phyloP scores from a whole-genome alignment of 2,113 vertebrate genomes.

The Odocoileus hemionus region DNA sequence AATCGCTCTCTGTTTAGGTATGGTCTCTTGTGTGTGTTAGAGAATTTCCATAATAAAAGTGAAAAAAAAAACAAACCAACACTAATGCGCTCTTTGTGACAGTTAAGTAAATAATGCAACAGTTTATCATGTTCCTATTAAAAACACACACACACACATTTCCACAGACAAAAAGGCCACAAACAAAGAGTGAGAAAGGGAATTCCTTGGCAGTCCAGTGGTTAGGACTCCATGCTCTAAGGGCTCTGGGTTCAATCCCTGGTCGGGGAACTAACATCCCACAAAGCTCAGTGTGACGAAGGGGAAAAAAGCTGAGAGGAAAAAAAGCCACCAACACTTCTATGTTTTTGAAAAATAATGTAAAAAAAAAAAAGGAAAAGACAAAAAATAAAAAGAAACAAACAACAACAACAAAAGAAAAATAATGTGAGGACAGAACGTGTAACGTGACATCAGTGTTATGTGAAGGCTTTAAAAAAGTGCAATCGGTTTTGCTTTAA shows the following conservation, averaged over 20 bases:
- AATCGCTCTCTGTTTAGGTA: not conserved
- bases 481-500: not conserved
- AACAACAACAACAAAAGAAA: not conserved
- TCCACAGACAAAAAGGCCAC: not conserved
- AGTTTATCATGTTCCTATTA: not conserved
- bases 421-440: not conserved
- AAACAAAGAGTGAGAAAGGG: not conserved
- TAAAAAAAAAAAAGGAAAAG: not conserved
- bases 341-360: not conserved
- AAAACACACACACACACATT: not conserved
- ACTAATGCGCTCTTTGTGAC: not conserved
- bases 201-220: not conserved
- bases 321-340: not conserved
- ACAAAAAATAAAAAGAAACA: not conserved
- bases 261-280: not conserved
- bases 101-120: not conserved
- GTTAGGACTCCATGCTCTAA: not conserved
- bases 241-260: not conserved
- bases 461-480: not conserved
- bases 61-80: not conserved
- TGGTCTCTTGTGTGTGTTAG: not conserved
- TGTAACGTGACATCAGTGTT: accelerated
- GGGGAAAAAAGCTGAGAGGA: not conserved
- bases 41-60: not conserved
- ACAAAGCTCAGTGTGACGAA: not conserved